Evolutionary conservation across 2,888 invertebrate species (phyloP).

Genomic region (Drosophila gaucha): DNA sequence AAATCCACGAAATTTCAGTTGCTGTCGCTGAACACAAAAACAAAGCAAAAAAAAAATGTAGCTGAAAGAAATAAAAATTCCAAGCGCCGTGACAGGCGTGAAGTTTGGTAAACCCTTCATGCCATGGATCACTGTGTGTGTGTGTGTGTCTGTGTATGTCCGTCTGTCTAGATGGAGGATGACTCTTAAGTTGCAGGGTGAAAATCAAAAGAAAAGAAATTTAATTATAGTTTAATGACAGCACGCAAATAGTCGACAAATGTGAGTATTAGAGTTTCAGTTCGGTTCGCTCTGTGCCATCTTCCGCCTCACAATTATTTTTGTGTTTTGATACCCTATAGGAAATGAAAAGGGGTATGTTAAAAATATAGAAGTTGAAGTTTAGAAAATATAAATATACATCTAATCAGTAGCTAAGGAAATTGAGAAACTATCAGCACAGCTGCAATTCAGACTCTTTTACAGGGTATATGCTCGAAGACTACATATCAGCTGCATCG

Average conservation of each 20-base stretch:
- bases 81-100: constrained; percentile 66
- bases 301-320: constrained; percentile 51
- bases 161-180: constrained; percentile 42
- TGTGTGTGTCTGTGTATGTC: background rate
- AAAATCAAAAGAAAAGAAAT: constrained; percentile 79
- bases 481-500: too few relatives aligned
- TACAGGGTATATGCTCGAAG: background rate
- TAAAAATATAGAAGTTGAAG: too few relatives aligned
- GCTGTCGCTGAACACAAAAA: constrained; percentile 9
- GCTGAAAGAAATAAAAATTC: constrained; percentile 30
- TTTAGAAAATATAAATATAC: background rate
- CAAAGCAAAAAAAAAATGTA: constrained; percentile 2
- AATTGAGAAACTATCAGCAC: background rate
- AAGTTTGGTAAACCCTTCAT: constrained; percentile 72
- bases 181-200: constrained; percentile 75
- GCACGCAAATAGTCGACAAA: constrained; percentile 75
- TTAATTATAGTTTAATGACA: constrained; percentile 76
- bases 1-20: constrained; percentile 34
- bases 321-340: constrained; percentile 3
- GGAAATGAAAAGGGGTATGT: background rate
- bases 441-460: background rate
- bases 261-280: constrained; percentile 49
- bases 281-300: constrained; percentile 30
- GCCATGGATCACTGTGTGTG: constrained; percentile 20
- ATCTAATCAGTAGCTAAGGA: too few relatives aligned